Evolutionary conservation across 2,888 invertebrate genomes (phyloP).

Genomic region (Euplagia quadripunctaria): DNA sequence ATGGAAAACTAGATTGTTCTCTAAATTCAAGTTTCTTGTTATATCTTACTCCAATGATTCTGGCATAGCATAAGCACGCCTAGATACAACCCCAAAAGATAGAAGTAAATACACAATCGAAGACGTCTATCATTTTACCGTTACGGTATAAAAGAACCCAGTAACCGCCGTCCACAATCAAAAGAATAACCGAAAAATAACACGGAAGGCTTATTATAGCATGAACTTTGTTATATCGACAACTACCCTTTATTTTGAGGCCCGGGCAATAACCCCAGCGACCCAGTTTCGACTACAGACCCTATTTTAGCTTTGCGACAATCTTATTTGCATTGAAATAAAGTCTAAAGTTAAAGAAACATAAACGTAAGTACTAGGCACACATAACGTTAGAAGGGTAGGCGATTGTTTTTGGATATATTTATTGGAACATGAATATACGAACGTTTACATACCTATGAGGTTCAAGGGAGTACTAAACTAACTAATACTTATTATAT

Average conservation of each 20-base stretch:
- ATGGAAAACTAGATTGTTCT: background rate
- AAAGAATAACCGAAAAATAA: constrained; percentile 39
- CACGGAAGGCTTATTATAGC: constrained; percentile 48
- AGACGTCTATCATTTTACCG: background rate
- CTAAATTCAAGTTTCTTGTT: background rate
- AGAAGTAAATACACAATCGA: background rate
- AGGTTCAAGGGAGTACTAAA: background rate
- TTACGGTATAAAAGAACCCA: constrained; percentile 8
- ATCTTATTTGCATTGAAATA: constrained; percentile 33
- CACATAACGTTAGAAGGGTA: constrained; percentile 42
- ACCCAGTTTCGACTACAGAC: constrained; percentile 48
- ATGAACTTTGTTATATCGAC: constrained; percentile 56
- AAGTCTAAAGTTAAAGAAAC: constrained; percentile 24
- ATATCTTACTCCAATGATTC: background rate
- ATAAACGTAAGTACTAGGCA: constrained; percentile 33
- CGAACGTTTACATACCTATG: background rate
- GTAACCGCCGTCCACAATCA: constrained; percentile 13
- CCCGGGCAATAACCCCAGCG: constrained; percentile 58
- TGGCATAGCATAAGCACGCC: background rate
- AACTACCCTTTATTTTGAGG: constrained; percentile 59
- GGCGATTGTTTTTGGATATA: constrained; percentile 28
- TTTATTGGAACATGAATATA: background rate
- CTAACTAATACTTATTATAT: background rate
- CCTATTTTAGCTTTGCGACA: constrained; percentile 28
- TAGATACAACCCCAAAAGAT: background rate